Evolutionary conservation across 2,797 vertebrate genomes (phyloP).

Genomic region (Epinephelus awoara): DNA sequence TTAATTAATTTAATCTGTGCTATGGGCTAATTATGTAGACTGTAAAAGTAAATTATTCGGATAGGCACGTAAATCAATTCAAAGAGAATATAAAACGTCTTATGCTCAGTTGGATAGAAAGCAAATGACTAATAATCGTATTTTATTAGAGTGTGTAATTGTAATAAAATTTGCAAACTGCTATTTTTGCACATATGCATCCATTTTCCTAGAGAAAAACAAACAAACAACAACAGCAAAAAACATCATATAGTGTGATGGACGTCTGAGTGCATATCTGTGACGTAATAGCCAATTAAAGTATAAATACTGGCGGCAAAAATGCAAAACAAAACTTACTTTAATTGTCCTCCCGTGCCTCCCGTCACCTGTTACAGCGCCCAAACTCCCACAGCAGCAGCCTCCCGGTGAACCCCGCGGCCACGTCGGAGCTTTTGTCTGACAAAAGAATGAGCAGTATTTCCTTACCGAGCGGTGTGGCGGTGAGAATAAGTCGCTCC

Average conservation of each 20-base stretch:
- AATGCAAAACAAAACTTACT: conserved; percentile 68
- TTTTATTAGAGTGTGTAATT: background rate
- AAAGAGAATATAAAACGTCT: background rate
- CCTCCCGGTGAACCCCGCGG: background rate
- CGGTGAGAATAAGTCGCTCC: conserved; percentile 43
- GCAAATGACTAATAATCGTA: background rate
- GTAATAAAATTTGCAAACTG: background rate
- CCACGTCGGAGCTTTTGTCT: background rate
- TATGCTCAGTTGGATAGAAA: no score
- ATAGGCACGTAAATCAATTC: background rate
- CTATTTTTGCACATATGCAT: background rate
- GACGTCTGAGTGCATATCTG: background rate
- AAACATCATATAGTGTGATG: background rate
- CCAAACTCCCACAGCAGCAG: background rate
- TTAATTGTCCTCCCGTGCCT: conserved; percentile 21
- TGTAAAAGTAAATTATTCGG: background rate
- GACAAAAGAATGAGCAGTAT: background rate
- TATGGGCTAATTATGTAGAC: background rate
- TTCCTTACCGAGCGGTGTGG: conserved; percentile 18
- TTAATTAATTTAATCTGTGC: background rate
- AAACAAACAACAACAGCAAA: background rate
- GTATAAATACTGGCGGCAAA: background rate
- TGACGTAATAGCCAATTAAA: background rate
- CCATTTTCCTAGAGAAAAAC: no score
- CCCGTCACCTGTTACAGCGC: conserved; percentile 75